Percentiles rank a stretch among this genome's conserved stretches.
These are phyloP conservation scores for Erpetoichthys calabaricus DNA, from an alignment of 2,797 vertebrate genomes.

Conservation along the genomic window DNA sequence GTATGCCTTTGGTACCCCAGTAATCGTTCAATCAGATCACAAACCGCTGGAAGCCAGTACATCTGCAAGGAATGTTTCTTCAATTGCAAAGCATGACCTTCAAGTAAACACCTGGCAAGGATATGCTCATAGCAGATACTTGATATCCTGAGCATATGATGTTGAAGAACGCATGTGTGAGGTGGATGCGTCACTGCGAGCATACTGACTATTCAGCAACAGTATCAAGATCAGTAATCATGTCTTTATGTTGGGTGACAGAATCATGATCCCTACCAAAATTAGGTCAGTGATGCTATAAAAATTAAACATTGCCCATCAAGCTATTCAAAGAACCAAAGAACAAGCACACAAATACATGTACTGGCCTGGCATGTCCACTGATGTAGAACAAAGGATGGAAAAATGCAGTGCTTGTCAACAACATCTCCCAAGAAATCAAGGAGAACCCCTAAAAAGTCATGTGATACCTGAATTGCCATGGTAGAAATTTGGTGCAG, in stretches of 20 bases:
- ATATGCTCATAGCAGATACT: not conserved
- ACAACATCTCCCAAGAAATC: not conserved
- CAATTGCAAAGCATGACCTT: not conserved
- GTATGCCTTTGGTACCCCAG: not conserved
- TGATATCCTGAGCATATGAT: no score
- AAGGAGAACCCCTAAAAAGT: not conserved
- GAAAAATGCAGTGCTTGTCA: not conserved
- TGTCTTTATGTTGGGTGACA: not conserved
- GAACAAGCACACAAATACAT: not conserved
- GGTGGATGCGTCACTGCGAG: not conserved
- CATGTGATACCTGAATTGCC: not conserved
- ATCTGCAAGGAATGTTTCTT: no score
- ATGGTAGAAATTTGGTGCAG: not conserved
- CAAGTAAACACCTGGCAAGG: not conserved
- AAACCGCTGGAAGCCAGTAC: constrained; percentile 1
- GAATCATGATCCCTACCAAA: not conserved
- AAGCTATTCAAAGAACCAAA: not conserved
- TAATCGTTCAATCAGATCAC: not conserved
- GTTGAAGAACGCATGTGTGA: not conserved
- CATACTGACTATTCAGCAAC: not conserved
- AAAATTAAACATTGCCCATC: not conserved
- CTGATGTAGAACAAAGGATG: not conserved
- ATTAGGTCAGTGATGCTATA: not conserved
- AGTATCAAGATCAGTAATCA: not conserved
- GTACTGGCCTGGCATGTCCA: not conserved